A percentile compares a stretch with the other conserved stretches of the same genome.
Evolutionary conservation across 2,113 vertebrate species (phyloP).

Genomic region (Gasterosteus aculeatus): DNA sequence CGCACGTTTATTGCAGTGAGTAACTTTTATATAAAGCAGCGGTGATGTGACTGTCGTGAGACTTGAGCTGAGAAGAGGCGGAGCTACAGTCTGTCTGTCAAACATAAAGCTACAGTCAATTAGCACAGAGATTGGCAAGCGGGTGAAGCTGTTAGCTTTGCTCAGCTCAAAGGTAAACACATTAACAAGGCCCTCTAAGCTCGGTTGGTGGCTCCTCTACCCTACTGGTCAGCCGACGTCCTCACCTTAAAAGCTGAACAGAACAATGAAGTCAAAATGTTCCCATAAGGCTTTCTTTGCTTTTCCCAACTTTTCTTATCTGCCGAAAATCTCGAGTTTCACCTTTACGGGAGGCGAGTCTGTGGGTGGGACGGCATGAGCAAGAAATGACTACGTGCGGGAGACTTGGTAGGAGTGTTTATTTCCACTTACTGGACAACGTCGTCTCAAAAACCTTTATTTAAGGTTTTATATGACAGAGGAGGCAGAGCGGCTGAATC

Average conservation of each 20-base stretch:
- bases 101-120: not conserved
- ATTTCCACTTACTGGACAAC: constrained; percentile 63
- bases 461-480: constrained; percentile 55
- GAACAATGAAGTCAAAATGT: constrained; percentile 4
- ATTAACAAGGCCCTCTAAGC: not conserved
- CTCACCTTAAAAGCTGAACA: constrained; percentile 1
- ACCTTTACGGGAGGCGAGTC: constrained; percentile 54
- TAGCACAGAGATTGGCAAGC: not conserved
- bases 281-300: constrained; percentile 5
- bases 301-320: not conserved
- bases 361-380: constrained; percentile 60
- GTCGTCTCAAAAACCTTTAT: constrained; percentile 43
- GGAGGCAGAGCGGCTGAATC: constrained; percentile 42
- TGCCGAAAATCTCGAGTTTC: constrained; percentile 47
- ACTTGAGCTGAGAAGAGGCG: constrained; percentile 9
- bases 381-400: constrained; percentile 53
- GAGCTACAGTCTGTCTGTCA: constrained; percentile 10
- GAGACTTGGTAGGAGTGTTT: constrained; percentile 56
- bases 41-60: not conserved
- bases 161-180: not conserved
- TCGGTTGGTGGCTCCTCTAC: too few relatives aligned
- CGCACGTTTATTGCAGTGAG: constrained; percentile 6
- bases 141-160: not conserved
- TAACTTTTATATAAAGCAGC: not conserved
- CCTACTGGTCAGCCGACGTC: not conserved